These are phyloP conservation scores for Heteropelma amictum DNA, from an alignment of 2,888 invertebrate genomes.

Conservation along the genomic window DNA sequence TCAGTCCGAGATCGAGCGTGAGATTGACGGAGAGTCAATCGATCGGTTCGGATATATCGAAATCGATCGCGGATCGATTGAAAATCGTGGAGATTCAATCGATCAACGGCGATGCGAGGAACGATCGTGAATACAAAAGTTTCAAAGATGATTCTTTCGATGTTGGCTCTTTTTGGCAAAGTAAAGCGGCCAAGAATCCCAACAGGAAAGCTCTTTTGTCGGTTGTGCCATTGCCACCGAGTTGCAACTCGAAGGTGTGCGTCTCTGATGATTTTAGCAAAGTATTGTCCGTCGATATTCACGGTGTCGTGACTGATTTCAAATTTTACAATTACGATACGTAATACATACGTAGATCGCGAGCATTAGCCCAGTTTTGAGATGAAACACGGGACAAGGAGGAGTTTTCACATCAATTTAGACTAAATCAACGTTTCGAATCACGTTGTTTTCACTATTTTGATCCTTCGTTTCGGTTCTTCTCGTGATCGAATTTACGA, in stretches of 20 bases:
- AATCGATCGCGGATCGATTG: neutral
- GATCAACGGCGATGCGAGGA: neutral
- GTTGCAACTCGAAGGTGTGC: conserved; percentile 68
- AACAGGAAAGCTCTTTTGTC: conserved; percentile 66
- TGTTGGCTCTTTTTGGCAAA: conserved; percentile 64
- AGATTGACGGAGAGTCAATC: conserved; percentile 59
- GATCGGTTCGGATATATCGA: conserved; percentile 38
- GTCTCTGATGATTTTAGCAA: conserved; percentile 73
- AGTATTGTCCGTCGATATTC: conserved; percentile 72
- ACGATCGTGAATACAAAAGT: neutral
- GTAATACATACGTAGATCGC: conserved; percentile 18
- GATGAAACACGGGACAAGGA: too few relatives aligned
- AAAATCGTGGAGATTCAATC: neutral
- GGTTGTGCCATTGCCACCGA: conserved; percentile 69
- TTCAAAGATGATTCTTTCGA: conserved; percentile 3
- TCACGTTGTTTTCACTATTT: too few relatives aligned
- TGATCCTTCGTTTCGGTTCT: neutral
- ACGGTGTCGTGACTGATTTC: conserved; percentile 71
- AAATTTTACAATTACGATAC: conserved; percentile 57
- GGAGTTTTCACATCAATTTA: too few relatives aligned
- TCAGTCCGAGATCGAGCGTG: conserved; percentile 57
- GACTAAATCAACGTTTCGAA: too few relatives aligned
- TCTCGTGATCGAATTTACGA: neutral
- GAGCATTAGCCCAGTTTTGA: too few relatives aligned
- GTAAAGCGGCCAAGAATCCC: conserved; percentile 65